Percentiles rank a stretch among this genome's conserved stretches.
These are phyloP conservation scores for Araneus ventricosus DNA, from an alignment of 1,140 invertebrate species.

Conservation along the genomic window DNA sequence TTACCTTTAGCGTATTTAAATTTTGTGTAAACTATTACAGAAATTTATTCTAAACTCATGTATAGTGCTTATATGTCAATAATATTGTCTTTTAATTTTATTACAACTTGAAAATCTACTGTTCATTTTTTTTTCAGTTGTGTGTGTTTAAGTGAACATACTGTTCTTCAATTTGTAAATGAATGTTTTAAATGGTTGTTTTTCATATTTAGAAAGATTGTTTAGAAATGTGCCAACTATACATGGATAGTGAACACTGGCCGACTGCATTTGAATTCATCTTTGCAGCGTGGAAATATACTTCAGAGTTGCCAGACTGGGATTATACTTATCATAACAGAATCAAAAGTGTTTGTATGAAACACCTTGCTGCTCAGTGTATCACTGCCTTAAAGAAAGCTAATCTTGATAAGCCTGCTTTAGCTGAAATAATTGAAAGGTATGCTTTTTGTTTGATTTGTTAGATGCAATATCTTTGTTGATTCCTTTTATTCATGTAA, in stretches of 20 bases:
- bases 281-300: conserved; percentile 52
- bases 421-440: conserved; percentile 44
- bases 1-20: too few relatives aligned
- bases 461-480: background rate
- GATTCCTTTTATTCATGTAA: too few relatives aligned
- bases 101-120: too few relatives aligned
- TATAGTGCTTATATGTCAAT: too few relatives aligned
- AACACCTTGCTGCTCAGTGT: conserved; percentile 17
- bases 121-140: too few relatives aligned
- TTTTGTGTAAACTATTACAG: too few relatives aligned
- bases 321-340: conserved; percentile 1
- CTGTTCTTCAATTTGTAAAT: too few relatives aligned
- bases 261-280: conserved; percentile 59
- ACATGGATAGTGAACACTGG: conserved; percentile 58
- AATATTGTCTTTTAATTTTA: too few relatives aligned
- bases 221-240: background rate
- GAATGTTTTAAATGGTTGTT: background rate
- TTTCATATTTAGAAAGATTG: conserved; percentile 51
- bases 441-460: background rate
- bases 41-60: too few relatives aligned
- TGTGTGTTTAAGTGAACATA: too few relatives aligned
- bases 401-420: conserved; percentile 26
- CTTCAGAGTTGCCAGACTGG: conserved; percentile 38
- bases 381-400: conserved; percentile 50
- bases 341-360: conserved; percentile 33